Evolutionary conservation across 2,113 vertebrate species (phyloP), one percentile per base, ranked within the genome.

Genomic region (Chroicocephalus ridibundus): DNA sequence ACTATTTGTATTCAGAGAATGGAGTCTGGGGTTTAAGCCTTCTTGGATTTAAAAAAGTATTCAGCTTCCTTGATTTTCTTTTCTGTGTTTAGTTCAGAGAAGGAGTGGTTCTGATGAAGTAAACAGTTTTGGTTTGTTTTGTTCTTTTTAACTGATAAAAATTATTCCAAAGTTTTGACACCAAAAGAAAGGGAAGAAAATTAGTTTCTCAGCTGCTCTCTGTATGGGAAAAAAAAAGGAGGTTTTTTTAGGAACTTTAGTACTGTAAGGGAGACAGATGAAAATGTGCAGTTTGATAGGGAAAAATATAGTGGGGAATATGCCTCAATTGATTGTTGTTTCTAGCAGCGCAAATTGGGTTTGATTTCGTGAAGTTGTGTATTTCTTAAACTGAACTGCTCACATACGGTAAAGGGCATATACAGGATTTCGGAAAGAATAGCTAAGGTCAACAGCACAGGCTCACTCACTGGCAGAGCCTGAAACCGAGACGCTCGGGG

Each of bases 211-310:
- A 60, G 19, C 8, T 64, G 4, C 10, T 69, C 2, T 85, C 32
- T 51, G 1, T 69, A 77, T 13, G 20, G 14, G 13, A 17, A n/a
- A 32, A 34, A 44, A 15, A 8, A 27, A 8, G 3, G 8, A 4
- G 3, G 1, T 36, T 51, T 81, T 81, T 93, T 46, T 10, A 24
- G n/a, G 36, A 51, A 47, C 24, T 57, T 87, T 17, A 62, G 32
- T n/a, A 36, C 13, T 83, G 4, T 64, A 52, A 70, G 8, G 8
- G 15, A 66, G 9, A 60, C 13, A 92, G 54, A 61, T 24, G 40
- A 81, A 90, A 96, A 64, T 24, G 13, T 86, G 15, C 42, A 71
- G 36, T 88, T 81, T 84, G 31, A 55, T 52, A 78, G 89, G 34
- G 32, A 76, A 76, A 40, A 47, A 40, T 29, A 15, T 4, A 3